phyloP scores from a whole-genome alignment of 2,888 invertebrate species.

The Spialia ferax region DNA sequence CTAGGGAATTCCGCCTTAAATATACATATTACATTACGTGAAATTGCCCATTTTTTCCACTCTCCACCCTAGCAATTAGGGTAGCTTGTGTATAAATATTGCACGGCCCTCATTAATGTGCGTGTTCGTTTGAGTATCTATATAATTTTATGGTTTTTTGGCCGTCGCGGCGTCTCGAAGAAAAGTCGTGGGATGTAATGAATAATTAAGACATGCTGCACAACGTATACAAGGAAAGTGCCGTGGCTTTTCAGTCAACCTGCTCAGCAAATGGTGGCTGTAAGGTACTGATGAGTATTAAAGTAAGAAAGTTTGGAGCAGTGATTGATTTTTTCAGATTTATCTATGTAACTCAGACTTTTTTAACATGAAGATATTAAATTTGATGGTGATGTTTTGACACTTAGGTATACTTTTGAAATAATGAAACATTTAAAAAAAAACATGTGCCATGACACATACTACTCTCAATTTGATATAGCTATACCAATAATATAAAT shows the following conservation, averaged over 20 bases:
- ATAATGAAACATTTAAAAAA: too few species aligned
- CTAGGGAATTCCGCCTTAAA: slow-evolving; percentile 82
- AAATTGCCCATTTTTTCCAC: slow-evolving; percentile 87
- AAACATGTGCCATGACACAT: too few species aligned
- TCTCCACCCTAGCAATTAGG: slow-evolving; percentile 87
- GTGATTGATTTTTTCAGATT: background rate
- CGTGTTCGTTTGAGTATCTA: slow-evolving; percentile 79
- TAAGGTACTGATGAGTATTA: slow-evolving; percentile 1
- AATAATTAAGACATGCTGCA: slow-evolving; percentile 81
- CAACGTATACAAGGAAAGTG: slow-evolving; percentile 59
- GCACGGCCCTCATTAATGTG: slow-evolving; percentile 85
- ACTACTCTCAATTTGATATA: too few species aligned
- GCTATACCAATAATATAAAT: too few species aligned
- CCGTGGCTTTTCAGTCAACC: slow-evolving; percentile 51
- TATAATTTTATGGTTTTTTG: slow-evolving; percentile 81
- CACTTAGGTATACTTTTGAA: too few species aligned
- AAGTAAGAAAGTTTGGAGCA: background rate
- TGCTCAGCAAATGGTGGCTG: slow-evolving; percentile 21
- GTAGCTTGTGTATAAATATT: slow-evolving; percentile 86
- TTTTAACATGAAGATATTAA: too few species aligned
- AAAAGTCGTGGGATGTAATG: slow-evolving; percentile 74
- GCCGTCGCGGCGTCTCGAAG: slow-evolving; percentile 64
- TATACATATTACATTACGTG: slow-evolving; percentile 87
- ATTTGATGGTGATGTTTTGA: too few species aligned
- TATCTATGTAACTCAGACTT: background rate